Base-by-base conservation (phyloP, 2,113 vertebrate species). In the Athene cunicularia region DNA sequence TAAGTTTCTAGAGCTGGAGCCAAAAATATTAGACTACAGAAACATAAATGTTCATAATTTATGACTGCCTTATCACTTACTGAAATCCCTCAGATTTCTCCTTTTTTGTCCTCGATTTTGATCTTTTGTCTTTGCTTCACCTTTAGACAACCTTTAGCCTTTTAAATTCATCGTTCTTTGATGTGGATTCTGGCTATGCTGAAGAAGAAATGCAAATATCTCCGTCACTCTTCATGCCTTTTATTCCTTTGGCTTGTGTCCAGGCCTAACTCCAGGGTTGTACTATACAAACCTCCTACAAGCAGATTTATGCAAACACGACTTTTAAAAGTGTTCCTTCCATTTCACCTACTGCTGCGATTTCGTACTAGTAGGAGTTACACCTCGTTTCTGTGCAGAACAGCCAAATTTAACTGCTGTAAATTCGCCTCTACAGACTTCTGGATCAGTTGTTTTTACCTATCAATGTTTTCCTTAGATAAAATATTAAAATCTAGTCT, bases 261-360 rank as follows among this genome's bases (percentile, higher is more conserved):
- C 47, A 1, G 24, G 7, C 14, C 0, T 4, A 27, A 5, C 70
- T 32, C 60, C 13, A 3, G 1, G 4, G 35, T 1, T 17, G 39
- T 6, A 5, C 49, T 1, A 8, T 2, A 4, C 52, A 23, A 16
- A 19, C 15, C 50, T 58, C 58, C 74, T 14, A 10, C 41, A 19
- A 11, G 35, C 22, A 9, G 17, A 37, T 17, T 27, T 16, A 24
- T 23, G 8, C 2, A 6, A 13, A 37, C 32, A 12, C 16, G 17
- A 11, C 43, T 35, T 49, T 18, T 4, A 13, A 11, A 47, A 37
- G 39, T 0, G 3, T 16, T 26, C n/a, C 52, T 41, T 19, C 59
- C 21, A 6, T 3, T 8, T 28, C 83, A 62, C 37, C 58, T 19
- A 5, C 60, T 32, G 37, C 70, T 56, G 39, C 26, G 7, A 4